These are phyloP conservation scores for Syrista parreyssii DNA, from an alignment of 2,888 invertebrate genomes.

Conservation along the genomic window DNA sequence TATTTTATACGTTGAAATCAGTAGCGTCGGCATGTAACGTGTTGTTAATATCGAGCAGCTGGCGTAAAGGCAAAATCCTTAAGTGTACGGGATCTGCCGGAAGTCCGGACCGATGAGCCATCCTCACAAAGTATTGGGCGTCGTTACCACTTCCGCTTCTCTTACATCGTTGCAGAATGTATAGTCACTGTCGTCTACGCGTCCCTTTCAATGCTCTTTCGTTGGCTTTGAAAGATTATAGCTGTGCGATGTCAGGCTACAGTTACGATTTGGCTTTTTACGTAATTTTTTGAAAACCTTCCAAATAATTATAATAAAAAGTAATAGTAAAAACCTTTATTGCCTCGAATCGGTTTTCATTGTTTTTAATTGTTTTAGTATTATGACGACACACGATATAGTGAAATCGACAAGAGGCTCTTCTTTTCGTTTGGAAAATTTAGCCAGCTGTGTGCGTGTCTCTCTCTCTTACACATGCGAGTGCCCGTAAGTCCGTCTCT, in stretches of 20 bases:
- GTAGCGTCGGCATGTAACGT: not conserved
- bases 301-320: too few species aligned
- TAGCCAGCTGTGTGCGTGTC: too few species aligned
- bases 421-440: too few species aligned
- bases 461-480: not conserved
- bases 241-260: not conserved
- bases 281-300: not conserved
- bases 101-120: not conserved
- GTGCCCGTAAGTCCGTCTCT: not conserved
- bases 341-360: not conserved
- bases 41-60: not conserved
- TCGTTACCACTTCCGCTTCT: not conserved
- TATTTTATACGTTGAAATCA: not conserved
- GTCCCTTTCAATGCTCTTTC: not conserved
- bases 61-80: not conserved
- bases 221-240: not conserved
- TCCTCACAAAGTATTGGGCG: not conserved
- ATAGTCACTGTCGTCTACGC: not conserved
- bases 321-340: too few species aligned
- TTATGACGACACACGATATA: too few species aligned
- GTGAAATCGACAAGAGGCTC: too few species aligned
- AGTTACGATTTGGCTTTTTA: not conserved
- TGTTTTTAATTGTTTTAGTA: too few species aligned
- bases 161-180: not conserved
- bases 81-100: not conserved